Percentiles rank a stretch among this genome's conserved stretches.
Conservation (phyloP, 2,797 vertebrate genomes). For the Acanthopagrus latus region DNA sequence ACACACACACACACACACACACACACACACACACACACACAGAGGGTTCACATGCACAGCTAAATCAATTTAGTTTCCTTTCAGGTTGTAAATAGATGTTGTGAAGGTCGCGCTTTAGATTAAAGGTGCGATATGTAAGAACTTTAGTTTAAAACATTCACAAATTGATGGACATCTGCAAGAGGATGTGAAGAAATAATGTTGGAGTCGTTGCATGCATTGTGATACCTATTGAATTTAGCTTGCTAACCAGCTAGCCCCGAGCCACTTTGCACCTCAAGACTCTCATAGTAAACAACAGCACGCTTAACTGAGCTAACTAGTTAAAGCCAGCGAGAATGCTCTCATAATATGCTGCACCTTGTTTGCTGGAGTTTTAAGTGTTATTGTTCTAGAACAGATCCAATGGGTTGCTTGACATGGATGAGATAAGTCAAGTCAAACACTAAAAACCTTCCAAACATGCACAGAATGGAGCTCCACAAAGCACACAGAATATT, state of each 20-base stretch:
- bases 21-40: slow-evolving; percentile 37
- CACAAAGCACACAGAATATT: not conserved
- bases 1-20: slow-evolving; percentile 30
- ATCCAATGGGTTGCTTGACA: not conserved
- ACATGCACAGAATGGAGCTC: not conserved
- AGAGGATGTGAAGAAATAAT: too few relatives aligned
- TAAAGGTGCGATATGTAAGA: not conserved
- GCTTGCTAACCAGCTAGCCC: too few relatives aligned
- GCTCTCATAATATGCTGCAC: too few relatives aligned
- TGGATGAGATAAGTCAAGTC: not conserved
- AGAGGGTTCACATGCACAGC: slow-evolving; percentile 50
- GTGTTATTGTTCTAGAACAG: not conserved
- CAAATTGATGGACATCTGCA: too few relatives aligned
- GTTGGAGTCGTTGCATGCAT: too few relatives aligned
- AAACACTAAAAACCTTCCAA: not conserved
- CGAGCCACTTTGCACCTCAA: too few relatives aligned
- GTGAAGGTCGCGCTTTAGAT: slow-evolving; percentile 20
- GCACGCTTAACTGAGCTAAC: too few relatives aligned
- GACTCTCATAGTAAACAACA: too few relatives aligned
- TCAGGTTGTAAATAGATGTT: too few relatives aligned
- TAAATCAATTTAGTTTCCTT: slow-evolving; percentile 66
- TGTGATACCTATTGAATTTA: too few relatives aligned
- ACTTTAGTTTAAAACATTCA: not conserved
- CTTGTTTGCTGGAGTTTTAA: too few relatives aligned
- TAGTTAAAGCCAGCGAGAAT: too few relatives aligned